A percentile compares a stretch with the other conserved stretches of the same genome.
Conservation (phyloP, 2,113 vertebrate genomes). For the Pleuronectes platessa region DNA sequence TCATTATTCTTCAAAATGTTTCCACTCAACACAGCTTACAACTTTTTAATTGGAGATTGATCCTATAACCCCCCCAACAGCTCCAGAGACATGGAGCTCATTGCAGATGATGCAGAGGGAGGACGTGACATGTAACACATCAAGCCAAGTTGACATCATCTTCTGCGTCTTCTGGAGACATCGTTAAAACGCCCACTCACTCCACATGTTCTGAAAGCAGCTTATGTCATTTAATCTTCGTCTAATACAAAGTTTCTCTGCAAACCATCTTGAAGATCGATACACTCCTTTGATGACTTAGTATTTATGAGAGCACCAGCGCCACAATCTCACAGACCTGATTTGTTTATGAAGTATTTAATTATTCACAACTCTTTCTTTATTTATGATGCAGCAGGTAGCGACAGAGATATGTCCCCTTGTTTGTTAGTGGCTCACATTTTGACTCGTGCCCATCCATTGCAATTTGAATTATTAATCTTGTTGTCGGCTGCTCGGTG, state of each 20-base stretch:
- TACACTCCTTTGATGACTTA: not conserved
- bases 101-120: no score
- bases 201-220: no score
- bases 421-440: constrained; percentile 25
- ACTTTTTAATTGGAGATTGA: constrained; percentile 19
- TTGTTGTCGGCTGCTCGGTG: constrained; percentile 1
- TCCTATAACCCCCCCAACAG: not conserved
- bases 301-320: not conserved
- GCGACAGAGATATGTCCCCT: constrained; percentile 27
- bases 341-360: constrained; percentile 39
- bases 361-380: constrained; percentile 54
- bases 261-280: not conserved
- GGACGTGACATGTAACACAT: no score
- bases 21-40: not conserved
- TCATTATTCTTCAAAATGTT: not conserved
- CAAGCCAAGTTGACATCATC: no score
- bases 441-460: constrained; percentile 20
- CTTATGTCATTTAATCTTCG: no score
- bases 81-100: not conserved
- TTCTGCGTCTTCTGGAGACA: no score
- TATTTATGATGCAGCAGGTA: constrained; percentile 45
- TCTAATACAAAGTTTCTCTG: not conserved
- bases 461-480: constrained; percentile 32
- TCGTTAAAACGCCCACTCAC: no score
- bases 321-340: constrained; percentile 1